Evolutionary conservation across 2,888 invertebrate genomes (phyloP), one percentile per base, ranked within the genome.

Genomic region (Scaptomyza flava): DNA sequence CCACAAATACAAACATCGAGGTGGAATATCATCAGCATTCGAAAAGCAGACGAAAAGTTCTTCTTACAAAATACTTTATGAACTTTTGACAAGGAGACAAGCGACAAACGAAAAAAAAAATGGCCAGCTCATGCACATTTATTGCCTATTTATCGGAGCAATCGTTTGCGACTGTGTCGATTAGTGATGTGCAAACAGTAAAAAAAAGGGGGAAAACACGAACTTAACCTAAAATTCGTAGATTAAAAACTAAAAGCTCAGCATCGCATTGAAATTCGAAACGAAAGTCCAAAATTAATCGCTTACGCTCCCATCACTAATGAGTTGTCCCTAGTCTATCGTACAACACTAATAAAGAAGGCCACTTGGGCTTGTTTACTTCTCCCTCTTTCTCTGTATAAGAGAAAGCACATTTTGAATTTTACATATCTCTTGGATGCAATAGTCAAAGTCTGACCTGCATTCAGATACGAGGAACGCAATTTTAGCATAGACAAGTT

Each of bases 101-200:
- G 58, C 11, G 12, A 38, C 38, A 14, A 38, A 14, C 14, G 38
- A 14, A 7, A 5, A 41, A 38, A 14, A 60, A 63, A 64, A 53
- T 60, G 56, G 64, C 12, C 71, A 71, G 46, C 68, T 81, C 73
- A 71, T 76, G 62, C 70, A 61, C 87, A 81, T 72, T 86, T 81
- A 86, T 83, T 83, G 87, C 77, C 84, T 86, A 81, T 83, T 86
- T 84, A 86, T 76, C 71, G 60, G 76, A 77, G 79, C 79, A 67
- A 45, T 42, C 17, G 17, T 17, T 17, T 17, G 61, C 64, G 66
- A 57, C 65, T 65, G 47, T 65, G 58, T 45, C 30, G 11, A 12
- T 54, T 53, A 36, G 47, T 50, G 46, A 62, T 68, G 45, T 27
- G 14, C 34, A 23, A 23, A n/a, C 4, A 31, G 1, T 30, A 0